phyloP scores from a whole-genome alignment of 1,140 invertebrate genomes.

The Aphidius gifuensis region DNA sequence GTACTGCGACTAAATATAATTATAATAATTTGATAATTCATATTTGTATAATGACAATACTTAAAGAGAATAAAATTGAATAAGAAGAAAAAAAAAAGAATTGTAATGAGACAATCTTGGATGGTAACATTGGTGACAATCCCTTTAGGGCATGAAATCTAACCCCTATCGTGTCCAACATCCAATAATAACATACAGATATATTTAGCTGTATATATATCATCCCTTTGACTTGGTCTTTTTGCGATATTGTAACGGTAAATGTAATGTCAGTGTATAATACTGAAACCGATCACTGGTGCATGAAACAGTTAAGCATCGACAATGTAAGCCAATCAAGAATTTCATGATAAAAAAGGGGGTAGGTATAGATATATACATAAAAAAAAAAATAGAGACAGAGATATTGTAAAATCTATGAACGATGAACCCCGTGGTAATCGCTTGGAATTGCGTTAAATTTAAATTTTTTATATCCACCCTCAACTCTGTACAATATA shows the following conservation, averaged over 20 bases:
- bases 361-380: conserved; percentile 26
- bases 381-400: conserved; percentile 25
- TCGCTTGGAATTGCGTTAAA: conserved; percentile 54
- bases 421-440: conserved; percentile 36
- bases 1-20: too few species aligned
- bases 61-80: background rate
- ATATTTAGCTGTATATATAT: conserved; percentile 23
- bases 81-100: background rate
- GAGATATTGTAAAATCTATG: background rate
- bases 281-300: conserved; percentile 48
- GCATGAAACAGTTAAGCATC: conserved; percentile 57
- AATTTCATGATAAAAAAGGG: conserved; percentile 13
- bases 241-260: too few species aligned
- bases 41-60: background rate
- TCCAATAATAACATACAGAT: too few species aligned
- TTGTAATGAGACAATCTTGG: conserved; percentile 30
- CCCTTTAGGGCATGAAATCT: conserved; percentile 43
- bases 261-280: background rate
- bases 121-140: conserved; percentile 20
- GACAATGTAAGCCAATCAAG: conserved; percentile 57
- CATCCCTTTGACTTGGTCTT: conserved; percentile 12
- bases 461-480: conserved; percentile 46
- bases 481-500: background rate
- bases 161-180: conserved; percentile 53
- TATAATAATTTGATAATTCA: too few species aligned